Evolutionary conservation across 1,140 invertebrate species (phyloP).

Genomic region (Oreohelix idahoensis): DNA sequence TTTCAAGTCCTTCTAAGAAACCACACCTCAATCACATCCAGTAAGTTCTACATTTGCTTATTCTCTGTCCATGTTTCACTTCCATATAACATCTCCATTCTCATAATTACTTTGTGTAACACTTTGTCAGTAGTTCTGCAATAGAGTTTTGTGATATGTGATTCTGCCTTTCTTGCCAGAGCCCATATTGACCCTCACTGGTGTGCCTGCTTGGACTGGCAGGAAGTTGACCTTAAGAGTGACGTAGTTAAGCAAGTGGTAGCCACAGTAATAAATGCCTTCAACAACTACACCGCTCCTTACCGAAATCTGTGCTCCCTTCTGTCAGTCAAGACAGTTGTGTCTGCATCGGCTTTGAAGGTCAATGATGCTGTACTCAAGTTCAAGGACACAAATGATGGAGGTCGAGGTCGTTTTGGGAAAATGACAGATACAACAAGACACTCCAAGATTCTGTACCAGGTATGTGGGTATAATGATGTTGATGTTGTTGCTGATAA

Average conservation of each 20-base stretch:
- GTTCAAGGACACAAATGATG: conserved; percentile 33
- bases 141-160: no score
- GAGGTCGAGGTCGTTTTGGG: conserved; percentile 19
- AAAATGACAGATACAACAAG: conserved; percentile 11
- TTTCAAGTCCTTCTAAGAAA: no score
- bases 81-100: no score
- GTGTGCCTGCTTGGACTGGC: conserved; percentile 26
- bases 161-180: no score
- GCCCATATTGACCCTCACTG: conserved; percentile 17
- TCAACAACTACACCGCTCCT: not conserved
- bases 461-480: conserved; percentile 12
- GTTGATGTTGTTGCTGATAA: no score
- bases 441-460: not conserved
- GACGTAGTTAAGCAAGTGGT: not conserved
- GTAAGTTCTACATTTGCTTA: no score
- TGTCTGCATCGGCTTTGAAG: not conserved
- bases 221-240: not conserved
- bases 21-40: no score
- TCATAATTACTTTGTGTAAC: no score
- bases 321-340: not conserved
- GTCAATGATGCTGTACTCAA: not conserved
- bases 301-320: not conserved
- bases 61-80: no score
- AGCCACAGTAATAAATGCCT: not conserved
- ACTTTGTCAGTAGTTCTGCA: no score